Base-by-base conservation (phyloP, 1,140 invertebrate genomes). In the Sycophila sp. region DNA sequence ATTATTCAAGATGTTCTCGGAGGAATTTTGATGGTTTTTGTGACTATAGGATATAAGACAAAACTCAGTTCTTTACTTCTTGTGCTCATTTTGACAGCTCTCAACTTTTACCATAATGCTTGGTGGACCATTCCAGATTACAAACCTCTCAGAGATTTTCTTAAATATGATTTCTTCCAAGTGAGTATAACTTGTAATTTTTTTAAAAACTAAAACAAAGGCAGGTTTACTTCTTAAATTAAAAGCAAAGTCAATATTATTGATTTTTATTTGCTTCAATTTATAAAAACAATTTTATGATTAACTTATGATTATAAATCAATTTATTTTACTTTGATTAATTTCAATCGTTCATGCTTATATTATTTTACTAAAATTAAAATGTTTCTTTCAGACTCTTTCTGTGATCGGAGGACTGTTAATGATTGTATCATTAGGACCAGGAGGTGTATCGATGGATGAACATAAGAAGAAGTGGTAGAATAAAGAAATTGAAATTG, bases 101-200 rank as follows among this genome's bases (percentile, higher is more conserved):
- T 99, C 67, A 99, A 99, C 86, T 90, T 99, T 75, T 99, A 98
- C 83, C 94, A 98, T 82, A 99, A 99, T 85, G 94, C 95, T 47
- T 99, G 95, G 94, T 99, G 98, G 98, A 92, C 90, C 69, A 94
- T 99, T 82, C 96, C 97, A 3, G 89, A 93, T 7, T 94, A 98
- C 84, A 96, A 96, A 80, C 96, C 97, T 17, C 92, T 99, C 74
- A 90, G 98, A 83, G 98, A 99, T 87, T 99, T 99, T 88, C 91
- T 99, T 49, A 99, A 99, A 90, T 99, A 99, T 82, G 98, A 99
- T 87, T 99, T 99, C 89, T 99, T 99, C 93, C 95, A 97, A 91
- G 95, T 96, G 87, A 87, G 70, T 66, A 53, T 26, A 55, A 30
- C 26, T 4, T 13, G 4, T 38, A 8, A 38, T 38, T 38, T 10